These are phyloP conservation scores for Vulpes vulpes DNA, from an alignment of 2,113 vertebrate genomes.

Conservation along the genomic window DNA sequence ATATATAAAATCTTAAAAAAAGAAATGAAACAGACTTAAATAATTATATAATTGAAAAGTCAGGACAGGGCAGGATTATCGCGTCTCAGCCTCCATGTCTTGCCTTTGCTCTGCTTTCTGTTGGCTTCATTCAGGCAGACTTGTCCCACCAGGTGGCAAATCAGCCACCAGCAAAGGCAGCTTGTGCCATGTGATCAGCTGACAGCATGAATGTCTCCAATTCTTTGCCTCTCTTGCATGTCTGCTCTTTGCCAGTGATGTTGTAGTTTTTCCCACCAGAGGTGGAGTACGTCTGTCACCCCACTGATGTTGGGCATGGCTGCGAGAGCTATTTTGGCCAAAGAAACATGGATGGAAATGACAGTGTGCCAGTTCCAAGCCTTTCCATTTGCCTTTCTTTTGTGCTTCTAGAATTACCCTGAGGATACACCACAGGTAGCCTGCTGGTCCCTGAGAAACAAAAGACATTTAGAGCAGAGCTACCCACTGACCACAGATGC, in stretches of 20 bases:
- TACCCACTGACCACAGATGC: accelerated
- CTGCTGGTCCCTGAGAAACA: background rate
- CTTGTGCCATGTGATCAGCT: accelerated
- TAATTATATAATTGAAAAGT: background rate
- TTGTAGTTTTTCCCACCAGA: background rate
- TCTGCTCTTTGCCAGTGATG: background rate
- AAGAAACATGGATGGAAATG: background rate
- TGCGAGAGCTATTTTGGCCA: background rate
- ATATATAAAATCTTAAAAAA: too few species aligned
- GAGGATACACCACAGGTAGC: background rate
- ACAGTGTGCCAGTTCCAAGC: background rate
- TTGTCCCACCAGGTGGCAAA: background rate
- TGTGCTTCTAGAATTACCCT: background rate
- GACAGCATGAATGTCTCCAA: background rate
- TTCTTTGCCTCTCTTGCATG: background rate
- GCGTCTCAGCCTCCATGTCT: background rate
- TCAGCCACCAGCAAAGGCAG: background rate
- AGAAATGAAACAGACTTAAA: background rate
- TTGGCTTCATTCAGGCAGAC: background rate
- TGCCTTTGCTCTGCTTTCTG: background rate
- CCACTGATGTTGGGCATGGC: background rate
- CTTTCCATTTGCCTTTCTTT: background rate
- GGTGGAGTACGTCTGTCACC: background rate
- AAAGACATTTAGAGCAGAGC: too few species aligned
- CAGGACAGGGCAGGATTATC: background rate